These are phyloP conservation scores for Atopsyche davidsoni DNA, from an alignment of 1,140 invertebrate species.

Conservation along the genomic window DNA sequence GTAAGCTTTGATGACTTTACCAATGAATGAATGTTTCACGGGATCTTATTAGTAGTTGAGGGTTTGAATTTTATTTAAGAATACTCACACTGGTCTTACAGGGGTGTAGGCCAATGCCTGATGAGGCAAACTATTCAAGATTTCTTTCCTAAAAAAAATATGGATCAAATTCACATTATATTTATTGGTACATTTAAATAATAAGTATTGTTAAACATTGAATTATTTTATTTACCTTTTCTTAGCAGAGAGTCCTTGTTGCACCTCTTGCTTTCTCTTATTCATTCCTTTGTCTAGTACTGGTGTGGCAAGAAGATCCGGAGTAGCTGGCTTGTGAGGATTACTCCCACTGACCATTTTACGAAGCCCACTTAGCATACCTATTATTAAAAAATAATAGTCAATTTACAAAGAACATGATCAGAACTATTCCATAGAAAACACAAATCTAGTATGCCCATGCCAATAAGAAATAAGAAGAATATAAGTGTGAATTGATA, in stretches of 20 bases:
- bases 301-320: conserved; percentile 41
- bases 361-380: conserved; percentile 69
- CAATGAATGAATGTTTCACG: too few relatives aligned
- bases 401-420: conserved; percentile 12
- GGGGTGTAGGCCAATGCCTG: conserved; percentile 43
- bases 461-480: too few relatives aligned
- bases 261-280: conserved; percentile 43
- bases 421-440: too few relatives aligned
- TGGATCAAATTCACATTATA: conserved; percentile 9
- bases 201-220: neutral
- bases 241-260: conserved; percentile 52
- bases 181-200: neutral
- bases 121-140: conserved; percentile 41
- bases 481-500: too few relatives aligned
- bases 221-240: conserved; percentile 56
- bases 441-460: too few relatives aligned
- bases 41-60: too few relatives aligned
- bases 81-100: conserved; percentile 20
- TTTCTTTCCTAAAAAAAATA: conserved; percentile 45
- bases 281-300: conserved; percentile 42
- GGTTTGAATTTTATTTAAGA: too few relatives aligned
- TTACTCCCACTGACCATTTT: conserved; percentile 63
- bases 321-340: conserved; percentile 34
- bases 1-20: too few relatives aligned
- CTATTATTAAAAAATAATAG: conserved; percentile 40